phyloP scores from a whole-genome alignment of 2,113 vertebrate species.

The Clupea harengus region DNA sequence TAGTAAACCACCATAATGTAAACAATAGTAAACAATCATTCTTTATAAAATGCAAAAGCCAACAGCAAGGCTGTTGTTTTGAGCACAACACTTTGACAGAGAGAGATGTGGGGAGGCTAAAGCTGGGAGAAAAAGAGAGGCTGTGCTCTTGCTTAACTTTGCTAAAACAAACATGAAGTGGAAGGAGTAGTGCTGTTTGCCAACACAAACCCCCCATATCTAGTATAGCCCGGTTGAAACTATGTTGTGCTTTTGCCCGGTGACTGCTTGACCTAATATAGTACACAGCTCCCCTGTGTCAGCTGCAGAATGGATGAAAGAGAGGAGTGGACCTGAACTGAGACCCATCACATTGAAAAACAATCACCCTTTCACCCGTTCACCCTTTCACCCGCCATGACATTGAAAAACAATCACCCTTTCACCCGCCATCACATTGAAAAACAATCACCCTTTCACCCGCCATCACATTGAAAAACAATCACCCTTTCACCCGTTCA shows the following conservation, averaged over 20 bases:
- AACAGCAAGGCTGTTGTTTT: no score
- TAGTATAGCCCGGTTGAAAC: conserved; percentile 48
- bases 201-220: conserved; percentile 52
- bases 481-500: no score
- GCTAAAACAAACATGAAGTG: conserved; percentile 42
- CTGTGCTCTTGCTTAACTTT: conserved; percentile 38
- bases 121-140: no score
- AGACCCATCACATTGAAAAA: neutral
- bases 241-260: conserved; percentile 30
- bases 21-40: no score
- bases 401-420: no score
- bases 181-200: conserved; percentile 25
- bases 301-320: neutral
- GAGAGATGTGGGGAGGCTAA: neutral
- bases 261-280: conserved; percentile 20
- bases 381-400: no score
- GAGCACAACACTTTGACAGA: neutral
- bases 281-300: conserved; percentile 49
- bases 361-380: no score
- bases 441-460: no score
- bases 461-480: no score
- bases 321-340: neutral
- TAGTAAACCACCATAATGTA: no score
- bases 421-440: no score
- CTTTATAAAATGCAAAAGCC: no score